A percentile compares a stretch with the other conserved stretches of the same genome.
phyloP scores from a whole-genome alignment of 1,140 invertebrate species.

The Zaprionus africanus region DNA sequence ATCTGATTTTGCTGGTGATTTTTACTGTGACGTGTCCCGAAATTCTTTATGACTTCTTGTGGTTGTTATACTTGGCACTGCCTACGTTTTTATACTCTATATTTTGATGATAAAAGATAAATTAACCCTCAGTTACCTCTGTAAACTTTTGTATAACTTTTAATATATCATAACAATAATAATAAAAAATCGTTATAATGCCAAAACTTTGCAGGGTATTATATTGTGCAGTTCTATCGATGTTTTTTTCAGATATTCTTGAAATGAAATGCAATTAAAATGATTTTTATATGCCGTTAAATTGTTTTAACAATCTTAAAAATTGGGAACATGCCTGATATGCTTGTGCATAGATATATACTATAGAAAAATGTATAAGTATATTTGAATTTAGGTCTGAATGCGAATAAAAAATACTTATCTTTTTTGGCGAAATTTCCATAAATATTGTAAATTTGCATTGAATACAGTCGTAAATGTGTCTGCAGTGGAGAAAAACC shows the following conservation, averaged over 20 bases:
- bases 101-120: no score
- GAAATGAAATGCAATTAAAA: neutral
- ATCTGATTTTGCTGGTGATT: slow-evolving; percentile 4
- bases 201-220: neutral
- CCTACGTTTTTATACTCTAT: neutral
- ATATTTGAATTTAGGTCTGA: neutral
- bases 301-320: neutral
- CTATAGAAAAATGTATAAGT: neutral
- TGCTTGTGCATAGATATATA: neutral
- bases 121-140: no score
- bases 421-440: neutral
- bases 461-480: neutral
- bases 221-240: neutral
- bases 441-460: neutral
- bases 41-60: slow-evolving; percentile 9
- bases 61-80: slow-evolving; percentile 12
- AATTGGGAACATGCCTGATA: neutral
- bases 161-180: neutral
- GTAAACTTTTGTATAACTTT: neutral
- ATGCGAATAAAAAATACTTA: neutral
- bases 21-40: slow-evolving; percentile 10
- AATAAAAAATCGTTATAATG: neutral
- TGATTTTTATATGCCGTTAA: slow-evolving; percentile 10
- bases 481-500: neutral
- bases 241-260: neutral